A percentile compares a stretch with the other conserved stretches of the same genome.
phyloP scores from a whole-genome alignment of 2,113 vertebrate species.

The Salvelinus fontinalis region DNA sequence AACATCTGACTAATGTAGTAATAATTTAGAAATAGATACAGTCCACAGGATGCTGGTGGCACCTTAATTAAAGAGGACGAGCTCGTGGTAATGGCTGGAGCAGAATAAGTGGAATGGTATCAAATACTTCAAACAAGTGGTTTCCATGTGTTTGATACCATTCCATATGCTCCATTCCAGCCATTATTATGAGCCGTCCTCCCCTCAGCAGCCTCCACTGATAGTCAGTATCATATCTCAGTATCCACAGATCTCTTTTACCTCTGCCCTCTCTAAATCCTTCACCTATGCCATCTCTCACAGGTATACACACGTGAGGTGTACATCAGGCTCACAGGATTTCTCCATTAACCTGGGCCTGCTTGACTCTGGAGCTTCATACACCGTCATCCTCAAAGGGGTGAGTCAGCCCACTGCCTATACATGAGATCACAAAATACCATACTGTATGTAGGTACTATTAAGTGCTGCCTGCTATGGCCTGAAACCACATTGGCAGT shows the following conservation, averaged over 20 bases:
- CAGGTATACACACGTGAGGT: slow-evolving; percentile 70
- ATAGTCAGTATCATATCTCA: too few species aligned
- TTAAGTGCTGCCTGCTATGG: neutral
- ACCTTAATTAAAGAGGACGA: too few species aligned
- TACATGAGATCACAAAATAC: neutral
- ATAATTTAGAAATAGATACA: too few species aligned
- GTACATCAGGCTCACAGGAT: slow-evolving; percentile 42
- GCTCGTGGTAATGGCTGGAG: too few species aligned
- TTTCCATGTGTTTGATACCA: too few species aligned
- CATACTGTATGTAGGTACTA: neutral
- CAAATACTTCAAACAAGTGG: too few species aligned
- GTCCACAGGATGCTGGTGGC: too few species aligned
- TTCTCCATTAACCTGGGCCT: slow-evolving; percentile 80
- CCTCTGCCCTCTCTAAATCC: neutral
- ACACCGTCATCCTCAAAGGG: slow-evolving; percentile 79
- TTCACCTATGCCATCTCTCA: neutral
- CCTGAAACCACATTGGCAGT: neutral
- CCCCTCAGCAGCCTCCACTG: too few species aligned
- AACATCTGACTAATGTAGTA: neutral
- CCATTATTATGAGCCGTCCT: too few species aligned
- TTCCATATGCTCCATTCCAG: too few species aligned
- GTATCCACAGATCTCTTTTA: neutral
- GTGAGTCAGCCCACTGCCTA: slow-evolving; percentile 62
- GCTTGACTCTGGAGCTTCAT: slow-evolving; percentile 86
- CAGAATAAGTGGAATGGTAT: too few species aligned